phyloP scores from a whole-genome alignment of 2,797 vertebrate genomes.

The Hemitrygon akajei region DNA sequence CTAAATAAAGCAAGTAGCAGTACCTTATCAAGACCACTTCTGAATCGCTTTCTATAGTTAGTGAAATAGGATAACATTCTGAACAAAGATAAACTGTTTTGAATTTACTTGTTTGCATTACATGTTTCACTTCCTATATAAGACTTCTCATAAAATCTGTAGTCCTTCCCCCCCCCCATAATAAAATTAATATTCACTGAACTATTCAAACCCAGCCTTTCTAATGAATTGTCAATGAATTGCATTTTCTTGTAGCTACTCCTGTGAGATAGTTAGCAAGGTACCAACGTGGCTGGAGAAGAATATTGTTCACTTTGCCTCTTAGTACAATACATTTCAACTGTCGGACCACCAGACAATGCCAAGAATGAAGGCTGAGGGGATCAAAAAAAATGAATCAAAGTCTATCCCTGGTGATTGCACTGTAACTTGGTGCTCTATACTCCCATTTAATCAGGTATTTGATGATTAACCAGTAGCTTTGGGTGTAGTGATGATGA shows the following conservation, averaged over 20 bases:
- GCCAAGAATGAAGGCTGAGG: neutral
- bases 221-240: neutral
- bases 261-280: neutral
- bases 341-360: neutral
- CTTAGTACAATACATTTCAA: too few relatives aligned
- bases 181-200: neutral
- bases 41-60: too few relatives aligned
- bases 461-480: neutral
- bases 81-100: neutral
- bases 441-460: neutral
- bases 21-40: too few relatives aligned
- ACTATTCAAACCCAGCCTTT: neutral
- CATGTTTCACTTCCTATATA: neutral
- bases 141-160: neutral
- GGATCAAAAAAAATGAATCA: neutral
- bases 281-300: neutral
- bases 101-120: neutral
- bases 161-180: neutral
- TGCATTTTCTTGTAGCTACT: neutral
- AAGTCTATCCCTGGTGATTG: neutral
- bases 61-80: neutral
- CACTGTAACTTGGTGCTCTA: neutral
- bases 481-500: neutral
- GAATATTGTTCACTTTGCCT: too few relatives aligned
- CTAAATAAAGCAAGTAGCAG: too few relatives aligned